Conservation (phyloP, 2,113 vertebrate genomes). For the Scatophagus argus region DNA sequence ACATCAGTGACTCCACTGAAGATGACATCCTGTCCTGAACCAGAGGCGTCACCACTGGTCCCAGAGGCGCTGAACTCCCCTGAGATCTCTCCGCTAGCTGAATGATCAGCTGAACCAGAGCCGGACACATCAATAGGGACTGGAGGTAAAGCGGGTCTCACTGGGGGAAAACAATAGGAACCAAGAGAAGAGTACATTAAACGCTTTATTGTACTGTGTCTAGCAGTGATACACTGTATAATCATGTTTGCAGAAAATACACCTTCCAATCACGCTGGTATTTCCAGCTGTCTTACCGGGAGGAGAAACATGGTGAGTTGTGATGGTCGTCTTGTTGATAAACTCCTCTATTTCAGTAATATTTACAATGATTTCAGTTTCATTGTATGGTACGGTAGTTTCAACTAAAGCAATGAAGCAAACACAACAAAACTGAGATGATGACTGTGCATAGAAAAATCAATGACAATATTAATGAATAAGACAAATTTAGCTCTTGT, state of each 20-base stretch:
- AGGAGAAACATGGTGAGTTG: constrained; percentile 18
- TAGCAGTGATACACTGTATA: not conserved
- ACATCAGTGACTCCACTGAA: constrained; percentile 48
- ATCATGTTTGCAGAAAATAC: not conserved
- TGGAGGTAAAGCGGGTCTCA: constrained; percentile 75
- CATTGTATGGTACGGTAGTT: constrained; percentile 45
- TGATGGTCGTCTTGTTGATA: constrained; percentile 43
- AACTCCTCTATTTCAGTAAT: constrained; percentile 48
- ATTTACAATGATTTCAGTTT: constrained; percentile 45
- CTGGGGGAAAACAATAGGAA: constrained; percentile 72
- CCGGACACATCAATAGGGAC: constrained; percentile 66
- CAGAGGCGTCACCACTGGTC: constrained; percentile 64
- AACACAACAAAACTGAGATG: not conserved
- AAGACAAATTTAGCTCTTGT: not conserved
- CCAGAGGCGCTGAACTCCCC: constrained; percentile 60
- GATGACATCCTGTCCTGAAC: constrained; percentile 60
- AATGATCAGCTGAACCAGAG: constrained; percentile 68
- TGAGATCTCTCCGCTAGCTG: constrained; percentile 75
- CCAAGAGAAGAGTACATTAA: constrained; percentile 9
- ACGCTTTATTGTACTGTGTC: not conserved
- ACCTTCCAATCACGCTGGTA: not conserved
- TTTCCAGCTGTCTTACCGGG: constrained; percentile 47
- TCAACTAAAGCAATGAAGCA: constrained; percentile 37
- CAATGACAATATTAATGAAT: not conserved
- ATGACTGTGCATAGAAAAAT: not conserved